Conservation (phyloP, 2,888 invertebrate species). For the Amphipoea oculea region DNA sequence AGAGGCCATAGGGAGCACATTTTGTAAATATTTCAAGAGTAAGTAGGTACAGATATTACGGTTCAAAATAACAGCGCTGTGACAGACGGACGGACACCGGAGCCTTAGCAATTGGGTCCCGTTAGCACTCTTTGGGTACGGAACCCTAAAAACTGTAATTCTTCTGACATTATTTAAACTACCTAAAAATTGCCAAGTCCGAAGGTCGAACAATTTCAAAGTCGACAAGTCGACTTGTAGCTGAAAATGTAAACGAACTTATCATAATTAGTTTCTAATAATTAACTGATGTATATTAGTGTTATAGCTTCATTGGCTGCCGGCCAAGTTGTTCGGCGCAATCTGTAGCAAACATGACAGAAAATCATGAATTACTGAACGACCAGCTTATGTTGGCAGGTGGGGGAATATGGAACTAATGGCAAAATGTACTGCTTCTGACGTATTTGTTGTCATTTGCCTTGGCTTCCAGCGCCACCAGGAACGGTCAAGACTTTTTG, state of each 20-base stretch:
- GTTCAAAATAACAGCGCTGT: not conserved
- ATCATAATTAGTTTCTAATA: constrained; percentile 46
- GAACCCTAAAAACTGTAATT: constrained; percentile 12
- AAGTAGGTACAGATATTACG: too few relatives aligned
- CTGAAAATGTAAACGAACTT: constrained; percentile 19
- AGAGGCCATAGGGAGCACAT: not conserved
- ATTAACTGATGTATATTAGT: constrained; percentile 42
- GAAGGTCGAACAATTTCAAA: constrained; percentile 37
- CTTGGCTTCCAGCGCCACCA: constrained; percentile 3
- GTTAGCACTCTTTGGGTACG: not conserved
- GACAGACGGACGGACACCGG: not conserved
- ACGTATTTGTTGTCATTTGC: not conserved
- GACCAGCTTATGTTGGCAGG: constrained; percentile 24
- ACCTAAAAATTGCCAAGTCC: constrained; percentile 29
- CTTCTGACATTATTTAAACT: constrained; percentile 28
- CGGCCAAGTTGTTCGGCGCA: constrained; percentile 42
- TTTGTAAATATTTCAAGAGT: not conserved
- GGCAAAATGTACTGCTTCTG: not conserved
- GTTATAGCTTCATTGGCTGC: constrained; percentile 32
- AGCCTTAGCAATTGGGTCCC: not conserved
- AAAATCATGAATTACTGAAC: constrained; percentile 42
- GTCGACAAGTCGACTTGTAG: constrained; percentile 17
- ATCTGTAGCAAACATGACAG: constrained; percentile 50
- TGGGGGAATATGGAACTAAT: not conserved
- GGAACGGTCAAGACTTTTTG: constrained; percentile 6